A percentile compares a stretch with the other conserved stretches of the same genome.
Conservation (phyloP, 2,113 vertebrate species). For the Tautogolabrus adspersus region DNA sequence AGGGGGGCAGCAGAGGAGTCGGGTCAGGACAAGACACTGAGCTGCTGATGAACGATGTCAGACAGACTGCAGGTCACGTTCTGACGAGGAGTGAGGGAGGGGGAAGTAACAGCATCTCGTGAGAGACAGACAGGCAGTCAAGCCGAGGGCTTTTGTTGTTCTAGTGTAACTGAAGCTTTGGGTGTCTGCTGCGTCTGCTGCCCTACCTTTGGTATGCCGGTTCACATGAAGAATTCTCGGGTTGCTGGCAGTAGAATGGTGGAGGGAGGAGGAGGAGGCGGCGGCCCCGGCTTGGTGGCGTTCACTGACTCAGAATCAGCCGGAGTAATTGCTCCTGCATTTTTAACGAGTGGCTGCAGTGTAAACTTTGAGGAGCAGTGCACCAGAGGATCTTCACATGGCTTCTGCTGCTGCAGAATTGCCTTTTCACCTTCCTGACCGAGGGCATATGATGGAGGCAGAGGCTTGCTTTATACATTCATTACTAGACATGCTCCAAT, state of each 20-base stretch:
- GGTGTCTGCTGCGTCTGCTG: conserved; percentile 63
- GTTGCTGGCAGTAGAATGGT: conserved; percentile 49
- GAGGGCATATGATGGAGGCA: conserved; percentile 28
- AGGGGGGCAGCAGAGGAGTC: conserved; percentile 24
- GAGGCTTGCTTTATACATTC: conserved; percentile 1
- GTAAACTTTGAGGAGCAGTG: conserved; percentile 62
- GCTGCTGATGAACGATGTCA: conserved; percentile 40
- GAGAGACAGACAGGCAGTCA: conserved; percentile 57
- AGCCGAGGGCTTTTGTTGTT: conserved; percentile 68
- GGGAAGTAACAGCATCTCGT: conserved; percentile 43
- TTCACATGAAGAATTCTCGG: conserved; percentile 60
- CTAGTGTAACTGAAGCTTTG: conserved; percentile 63
- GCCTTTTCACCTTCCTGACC: conserved; percentile 37
- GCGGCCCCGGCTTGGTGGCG: conserved; percentile 41
- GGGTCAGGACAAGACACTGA: conserved; percentile 26
- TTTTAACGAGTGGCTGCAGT: conserved; percentile 77
- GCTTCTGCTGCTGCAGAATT: conserved; percentile 46
- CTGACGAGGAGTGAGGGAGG: conserved; percentile 10
- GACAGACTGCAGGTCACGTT: conserved; percentile 37
- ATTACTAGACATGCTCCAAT: neutral
- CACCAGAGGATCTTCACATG: conserved; percentile 52
- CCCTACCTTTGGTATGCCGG: conserved; percentile 47
- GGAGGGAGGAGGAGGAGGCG: conserved; percentile 36
- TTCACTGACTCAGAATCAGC: conserved; percentile 69
- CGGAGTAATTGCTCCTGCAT: conserved; percentile 79